phyloP scores from a whole-genome alignment of 2,113 vertebrate species.

The Hemibagrus wyckioides region DNA sequence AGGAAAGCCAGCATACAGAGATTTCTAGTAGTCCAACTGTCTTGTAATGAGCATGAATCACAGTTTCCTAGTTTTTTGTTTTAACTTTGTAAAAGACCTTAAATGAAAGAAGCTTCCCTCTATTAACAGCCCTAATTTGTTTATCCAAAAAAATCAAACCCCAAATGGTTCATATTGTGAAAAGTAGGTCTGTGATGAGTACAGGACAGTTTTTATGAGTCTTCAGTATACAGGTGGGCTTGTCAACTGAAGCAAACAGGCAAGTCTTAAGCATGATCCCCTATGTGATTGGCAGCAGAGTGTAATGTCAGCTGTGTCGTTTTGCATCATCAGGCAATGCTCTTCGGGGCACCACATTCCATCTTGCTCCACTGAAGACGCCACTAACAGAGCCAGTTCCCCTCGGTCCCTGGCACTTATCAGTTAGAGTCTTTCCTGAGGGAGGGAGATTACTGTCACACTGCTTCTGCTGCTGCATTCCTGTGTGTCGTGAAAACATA shows the following conservation, averaged over 20 bases:
- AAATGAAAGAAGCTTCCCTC: too few relatives aligned
- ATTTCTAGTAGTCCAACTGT: too few relatives aligned
- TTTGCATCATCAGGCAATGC: conserved; percentile 78
- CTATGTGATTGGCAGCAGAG: conserved; percentile 75
- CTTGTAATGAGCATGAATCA: too few relatives aligned
- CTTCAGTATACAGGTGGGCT: background rate
- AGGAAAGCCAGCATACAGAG: too few relatives aligned
- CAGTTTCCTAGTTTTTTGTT: too few relatives aligned
- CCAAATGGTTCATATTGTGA: background rate
- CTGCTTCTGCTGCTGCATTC: conserved; percentile 79
- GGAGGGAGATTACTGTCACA: conserved; percentile 77
- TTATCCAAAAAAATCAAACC: too few relatives aligned
- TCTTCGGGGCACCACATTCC: conserved; percentile 75
- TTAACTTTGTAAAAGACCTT: too few relatives aligned
- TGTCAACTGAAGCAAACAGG: background rate
- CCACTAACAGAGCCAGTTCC: conserved; percentile 80
- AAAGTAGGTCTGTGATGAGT: background rate
- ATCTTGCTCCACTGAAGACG: conserved; percentile 78
- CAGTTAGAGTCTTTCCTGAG: conserved; percentile 78
- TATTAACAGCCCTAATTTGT: too few relatives aligned
- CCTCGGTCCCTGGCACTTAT: conserved; percentile 77
- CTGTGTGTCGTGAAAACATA: conserved; percentile 76
- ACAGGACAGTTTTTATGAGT: background rate
- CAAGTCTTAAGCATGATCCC: conserved; percentile 61
- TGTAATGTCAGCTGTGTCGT: conserved; percentile 89